Percentiles rank a stretch among this genome's conserved stretches.
phyloP scores from a whole-genome alignment of 1,140 invertebrate species.

The Calycopis cecrops region DNA sequence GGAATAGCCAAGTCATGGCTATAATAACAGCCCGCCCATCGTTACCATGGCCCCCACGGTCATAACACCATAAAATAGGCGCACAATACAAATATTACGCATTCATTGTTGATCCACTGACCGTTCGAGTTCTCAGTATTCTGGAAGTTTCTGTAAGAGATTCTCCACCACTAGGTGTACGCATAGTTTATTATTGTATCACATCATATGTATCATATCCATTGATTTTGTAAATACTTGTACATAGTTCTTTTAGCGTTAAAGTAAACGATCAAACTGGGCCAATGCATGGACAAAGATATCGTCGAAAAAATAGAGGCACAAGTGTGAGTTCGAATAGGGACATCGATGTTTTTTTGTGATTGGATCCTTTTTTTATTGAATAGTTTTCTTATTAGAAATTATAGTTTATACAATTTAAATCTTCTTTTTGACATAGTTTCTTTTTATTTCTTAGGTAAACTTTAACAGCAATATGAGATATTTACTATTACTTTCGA shows the following conservation, averaged over 20 bases:
- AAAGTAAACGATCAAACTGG: conserved; percentile 49
- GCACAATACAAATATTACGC: conserved; percentile 2
- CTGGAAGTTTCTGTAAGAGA: neutral
- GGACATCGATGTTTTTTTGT: neutral
- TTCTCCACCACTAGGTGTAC: too few species aligned
- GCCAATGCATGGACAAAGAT: conserved; percentile 69
- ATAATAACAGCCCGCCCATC: conserved; percentile 33
- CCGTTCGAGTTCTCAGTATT: neutral
- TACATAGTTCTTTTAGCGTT: conserved; percentile 1
- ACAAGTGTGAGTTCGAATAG: conserved; percentile 46
- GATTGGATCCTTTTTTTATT: neutral
- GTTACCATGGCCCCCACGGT: conserved; percentile 43
- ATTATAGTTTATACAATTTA: neutral
- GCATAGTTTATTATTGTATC: too few species aligned
- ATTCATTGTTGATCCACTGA: conserved; percentile 5
- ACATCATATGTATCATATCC: too few species aligned
- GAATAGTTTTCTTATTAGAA: neutral
- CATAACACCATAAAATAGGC: conserved; percentile 37
- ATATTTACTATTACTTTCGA: neutral
- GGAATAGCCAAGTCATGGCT: conserved; percentile 30
- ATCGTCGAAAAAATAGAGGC: conserved; percentile 45
- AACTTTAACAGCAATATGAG: neutral
- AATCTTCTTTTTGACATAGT: neutral
- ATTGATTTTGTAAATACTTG: conserved; percentile 9
- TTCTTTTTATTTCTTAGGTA: neutral